These are phyloP conservation scores for Lochmaea crataegi DNA, from an alignment of 2,888 invertebrate species.

Conservation along the genomic window DNA sequence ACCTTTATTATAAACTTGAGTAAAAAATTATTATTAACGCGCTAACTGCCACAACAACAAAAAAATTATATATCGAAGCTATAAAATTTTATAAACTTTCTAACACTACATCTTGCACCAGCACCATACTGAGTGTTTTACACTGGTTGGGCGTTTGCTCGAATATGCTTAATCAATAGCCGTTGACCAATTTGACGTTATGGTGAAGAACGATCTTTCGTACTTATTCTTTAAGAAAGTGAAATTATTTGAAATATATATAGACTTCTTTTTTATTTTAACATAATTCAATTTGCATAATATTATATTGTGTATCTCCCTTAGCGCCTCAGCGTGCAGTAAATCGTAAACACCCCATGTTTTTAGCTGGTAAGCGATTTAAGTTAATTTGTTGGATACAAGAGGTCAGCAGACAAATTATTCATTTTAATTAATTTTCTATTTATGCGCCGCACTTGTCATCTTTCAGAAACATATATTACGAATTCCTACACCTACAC, in stretches of 20 bases:
- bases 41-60: no score
- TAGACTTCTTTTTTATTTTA: constrained; percentile 4
- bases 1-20: background rate
- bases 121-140: no score
- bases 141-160: no score
- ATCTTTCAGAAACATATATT: constrained; percentile 43
- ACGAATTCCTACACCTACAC: constrained; percentile 45
- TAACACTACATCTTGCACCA: no score
- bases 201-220: no score
- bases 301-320: constrained; percentile 11
- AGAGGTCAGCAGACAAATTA: constrained; percentile 41
- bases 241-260: background rate
- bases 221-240: background rate
- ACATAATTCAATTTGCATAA: constrained; percentile 14
- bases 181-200: no score
- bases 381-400: constrained; percentile 28
- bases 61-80: no score
- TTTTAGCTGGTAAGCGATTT: constrained; percentile 18
- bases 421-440: constrained; percentile 43
- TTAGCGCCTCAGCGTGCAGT: constrained; percentile 11
- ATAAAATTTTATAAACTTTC: no score
- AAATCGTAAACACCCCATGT: constrained; percentile 14
- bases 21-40: no score
- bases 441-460: constrained; percentile 38
- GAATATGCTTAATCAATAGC: no score